Base-by-base conservation (phyloP, 2,113 vertebrate genomes). In the Elaphurus davidianus region DNA sequence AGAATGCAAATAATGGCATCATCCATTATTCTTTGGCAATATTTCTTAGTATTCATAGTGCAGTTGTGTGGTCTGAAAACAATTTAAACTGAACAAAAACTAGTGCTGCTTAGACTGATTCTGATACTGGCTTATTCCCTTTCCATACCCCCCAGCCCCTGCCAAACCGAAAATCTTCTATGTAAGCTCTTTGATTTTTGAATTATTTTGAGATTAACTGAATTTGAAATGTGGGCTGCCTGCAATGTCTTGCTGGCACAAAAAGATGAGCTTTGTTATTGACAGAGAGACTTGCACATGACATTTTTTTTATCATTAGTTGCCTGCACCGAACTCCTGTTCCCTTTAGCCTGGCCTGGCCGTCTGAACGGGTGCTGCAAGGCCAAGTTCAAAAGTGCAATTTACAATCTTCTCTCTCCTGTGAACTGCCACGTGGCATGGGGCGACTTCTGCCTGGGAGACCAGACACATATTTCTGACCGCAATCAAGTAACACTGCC, bases 171-270 rank as follows among this genome's bases (percentile, higher is more conserved):
- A 33, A 97, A 94, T 98, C 98, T 96, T 98, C 97, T 95, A 95
- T 98, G 98, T 98, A 99, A 99, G 95, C 98, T 98, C 98, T 99
- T 99, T 99, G 99, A 99, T 99, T 99, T 99, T 98, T 98, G 98
- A 99, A 99, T 99, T 99, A 99, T 99, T 98, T 98, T 98, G 98
- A 99, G 99, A 99, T 99, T 99, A 99, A 99, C 98, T 98, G 98
- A 99, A 99, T 99, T 98, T 99, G 99, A 99, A 99, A 99, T 99
- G 98, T 98, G 98, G 92, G 97, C 98, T 98, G 98, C 98, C 95
- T 98, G 98, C 98, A 98, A 97, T 96, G 98, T 98, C 98, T 98
- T 98, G 98, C 98, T 98, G 98, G 95, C 98, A 98, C 97, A 98
- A 99, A 99, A 98, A 98, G 97, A 99, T 99, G 98, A 98, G 98